Evolutionary conservation across 2,888 invertebrate genomes (phyloP).

Genomic region (Encarsia formosa): DNA sequence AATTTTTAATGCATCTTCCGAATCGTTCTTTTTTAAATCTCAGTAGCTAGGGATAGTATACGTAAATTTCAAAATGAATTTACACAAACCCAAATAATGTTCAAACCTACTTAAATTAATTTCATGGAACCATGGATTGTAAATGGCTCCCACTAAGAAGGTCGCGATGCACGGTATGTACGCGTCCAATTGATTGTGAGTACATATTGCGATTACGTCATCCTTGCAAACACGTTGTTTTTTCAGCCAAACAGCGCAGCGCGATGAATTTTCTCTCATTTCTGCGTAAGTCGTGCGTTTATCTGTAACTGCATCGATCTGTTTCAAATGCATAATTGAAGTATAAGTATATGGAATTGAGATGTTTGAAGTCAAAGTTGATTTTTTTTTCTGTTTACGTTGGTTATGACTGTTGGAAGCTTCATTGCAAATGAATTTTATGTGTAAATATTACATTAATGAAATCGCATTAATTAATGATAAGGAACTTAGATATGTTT

Average conservation of each 20-base stretch:
- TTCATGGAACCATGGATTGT: slow-evolving; percentile 39
- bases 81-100: too few species aligned
- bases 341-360: too few species aligned
- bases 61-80: too few species aligned
- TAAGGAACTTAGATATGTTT: too few species aligned
- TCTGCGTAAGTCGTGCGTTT: slow-evolving; percentile 31
- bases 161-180: slow-evolving; percentile 38
- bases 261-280: slow-evolving; percentile 34
- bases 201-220: slow-evolving; percentile 37
- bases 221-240: slow-evolving; percentile 32
- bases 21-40: too few species aligned
- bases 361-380: too few species aligned
- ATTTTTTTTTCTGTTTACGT: too few species aligned
- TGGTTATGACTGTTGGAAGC: too few species aligned
- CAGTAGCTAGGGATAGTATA: too few species aligned
- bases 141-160: slow-evolving; percentile 35
- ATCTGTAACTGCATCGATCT: slow-evolving; percentile 36
- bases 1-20: too few species aligned
- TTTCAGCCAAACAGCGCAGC: slow-evolving; percentile 42
- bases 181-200: slow-evolving; percentile 37
- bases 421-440: too few species aligned
- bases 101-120: slow-evolving; percentile 36
- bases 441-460: neutral
- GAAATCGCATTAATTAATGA: neutral
- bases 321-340: too few species aligned